Base-by-base conservation (phyloP, 1,140 invertebrate species). In the Hycleus cichorii region DNA sequence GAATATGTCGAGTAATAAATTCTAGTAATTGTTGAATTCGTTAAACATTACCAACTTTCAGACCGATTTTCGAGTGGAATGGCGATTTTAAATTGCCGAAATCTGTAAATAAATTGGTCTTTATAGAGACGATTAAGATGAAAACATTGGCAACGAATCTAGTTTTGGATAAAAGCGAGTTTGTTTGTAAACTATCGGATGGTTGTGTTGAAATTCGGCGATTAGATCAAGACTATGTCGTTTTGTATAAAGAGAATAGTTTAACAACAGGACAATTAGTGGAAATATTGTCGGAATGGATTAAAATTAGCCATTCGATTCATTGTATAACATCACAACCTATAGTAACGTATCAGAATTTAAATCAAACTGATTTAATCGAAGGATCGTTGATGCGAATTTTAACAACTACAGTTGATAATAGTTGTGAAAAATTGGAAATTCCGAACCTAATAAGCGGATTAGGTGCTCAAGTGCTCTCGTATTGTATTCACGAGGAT, bases 361-460 rank as follows among this genome's bases (percentile, higher is more conserved):
- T 39, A 11, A 32, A 64, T 42, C 9, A 42, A n/a, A 46, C 50
- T 32, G 8, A 11, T 56, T 27, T 43, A 24, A 52, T 51, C 10
- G 24, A 47, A 26, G 45, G 55, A 32, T 62, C 56, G 27, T 52
- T 68, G 12, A 59, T 65, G 10, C 57, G 58, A 39, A 60, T 39
- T 18, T 51, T 66, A 8, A 63, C 64, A 32, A 56, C 27, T n/a
- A 52, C 50, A 6, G 54, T 49, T 45, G 48, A 38, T 39, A 56
- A 59, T 51, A 58, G 54, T 46, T 58, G 49, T 50, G 42, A 53
- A 12, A 60, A 59, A 57, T 59, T 71, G 24, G 58, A 69, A 58
- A 45, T 61, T 8, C 69, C 69, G 11, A 71, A 71, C 56, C 47
- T 69, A 49, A 45, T 71, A n/a, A 58, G 64, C 47, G 66, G 66